A percentile compares a stretch with the other conserved stretches of the same genome.
Conservation (phyloP, 1,140 invertebrate species). For the Calephelis virginiensis region DNA sequence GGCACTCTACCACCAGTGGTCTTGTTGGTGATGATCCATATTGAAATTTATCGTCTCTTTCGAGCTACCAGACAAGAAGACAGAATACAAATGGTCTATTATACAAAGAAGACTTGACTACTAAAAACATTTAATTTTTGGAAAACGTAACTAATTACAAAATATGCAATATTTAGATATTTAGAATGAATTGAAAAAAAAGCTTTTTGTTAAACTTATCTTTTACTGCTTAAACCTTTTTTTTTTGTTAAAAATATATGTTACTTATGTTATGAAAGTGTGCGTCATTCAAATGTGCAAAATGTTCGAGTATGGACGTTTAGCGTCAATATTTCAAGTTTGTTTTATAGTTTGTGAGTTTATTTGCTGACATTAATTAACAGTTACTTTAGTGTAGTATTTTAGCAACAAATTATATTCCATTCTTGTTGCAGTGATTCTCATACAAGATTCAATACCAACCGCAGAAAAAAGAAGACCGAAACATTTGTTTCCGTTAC, state of each 20-base stretch:
- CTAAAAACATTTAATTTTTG: too few relatives aligned
- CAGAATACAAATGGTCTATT: too few relatives aligned
- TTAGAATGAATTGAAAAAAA: not conserved
- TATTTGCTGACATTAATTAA: not conserved
- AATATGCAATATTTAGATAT: too few relatives aligned
- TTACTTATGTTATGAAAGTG: not conserved
- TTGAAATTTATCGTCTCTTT: too few relatives aligned
- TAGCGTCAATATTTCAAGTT: constrained; percentile 9
- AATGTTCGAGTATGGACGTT: constrained; percentile 29
- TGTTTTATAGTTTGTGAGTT: constrained; percentile 23
- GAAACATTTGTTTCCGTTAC: constrained; percentile 34
- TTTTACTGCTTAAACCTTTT: not conserved
- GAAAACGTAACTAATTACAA: too few relatives aligned
- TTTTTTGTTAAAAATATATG: not conserved
- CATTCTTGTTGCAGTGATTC: not conserved
- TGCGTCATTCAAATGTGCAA: constrained; percentile 33
- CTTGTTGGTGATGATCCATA: too few relatives aligned
- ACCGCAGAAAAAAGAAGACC: not conserved
- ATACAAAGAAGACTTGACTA: too few relatives aligned
- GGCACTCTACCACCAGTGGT: too few relatives aligned
- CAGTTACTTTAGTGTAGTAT: too few relatives aligned
- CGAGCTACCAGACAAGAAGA: too few relatives aligned
- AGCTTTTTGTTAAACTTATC: not conserved
- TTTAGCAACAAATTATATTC: too few relatives aligned
- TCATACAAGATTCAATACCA: not conserved